These are phyloP conservation scores for Epinephelus malabaricus DNA, from an alignment of 2,797 vertebrate species.

Conservation along the genomic window DNA sequence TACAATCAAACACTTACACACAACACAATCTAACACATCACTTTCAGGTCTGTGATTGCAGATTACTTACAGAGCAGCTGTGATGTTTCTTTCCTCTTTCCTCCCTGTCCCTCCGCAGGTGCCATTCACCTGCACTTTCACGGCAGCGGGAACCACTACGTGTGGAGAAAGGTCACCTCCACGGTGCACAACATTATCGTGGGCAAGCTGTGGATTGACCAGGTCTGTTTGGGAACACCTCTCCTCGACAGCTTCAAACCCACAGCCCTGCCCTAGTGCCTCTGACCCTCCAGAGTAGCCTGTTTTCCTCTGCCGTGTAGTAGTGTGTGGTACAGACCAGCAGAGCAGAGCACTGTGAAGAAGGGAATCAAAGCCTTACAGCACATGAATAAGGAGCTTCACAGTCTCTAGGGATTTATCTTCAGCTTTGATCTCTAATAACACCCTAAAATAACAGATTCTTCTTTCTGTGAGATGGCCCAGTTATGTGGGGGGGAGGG, in stretches of 20 bases:
- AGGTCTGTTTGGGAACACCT: slow-evolving; percentile 85
- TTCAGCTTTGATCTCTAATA: slow-evolving; percentile 70
- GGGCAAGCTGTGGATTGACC: slow-evolving; percentile 99
- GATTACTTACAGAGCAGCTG: slow-evolving; percentile 2
- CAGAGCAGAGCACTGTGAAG: slow-evolving; percentile 20
- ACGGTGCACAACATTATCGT: slow-evolving; percentile 99
- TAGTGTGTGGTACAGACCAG: slow-evolving; percentile 25
- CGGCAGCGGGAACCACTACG: slow-evolving; percentile 94
- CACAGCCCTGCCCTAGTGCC: background rate
- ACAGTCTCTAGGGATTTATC: slow-evolving; percentile 61
- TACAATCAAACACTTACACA: slow-evolving; percentile 8
- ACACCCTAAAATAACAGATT: slow-evolving; percentile 62
- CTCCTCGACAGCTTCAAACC: slow-evolving; percentile 20
- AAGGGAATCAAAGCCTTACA: slow-evolving; percentile 46
- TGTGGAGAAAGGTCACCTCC: slow-evolving; percentile 99
- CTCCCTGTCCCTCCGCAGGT: slow-evolving; percentile 81
- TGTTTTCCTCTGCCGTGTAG: background rate
- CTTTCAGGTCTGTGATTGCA: background rate
- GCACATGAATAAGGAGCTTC: slow-evolving; percentile 52
- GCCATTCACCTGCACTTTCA: slow-evolving; percentile 97
- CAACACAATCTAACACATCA: slow-evolving; percentile 3
- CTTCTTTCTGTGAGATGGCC: slow-evolving; percentile 48
- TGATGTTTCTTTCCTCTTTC: slow-evolving; percentile 33
- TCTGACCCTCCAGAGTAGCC: slow-evolving; percentile 19
- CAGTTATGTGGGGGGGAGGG: slow-evolving; percentile 47